phyloP scores from a whole-genome alignment of 2,113 vertebrate species.

The Candoia aspera region DNA sequence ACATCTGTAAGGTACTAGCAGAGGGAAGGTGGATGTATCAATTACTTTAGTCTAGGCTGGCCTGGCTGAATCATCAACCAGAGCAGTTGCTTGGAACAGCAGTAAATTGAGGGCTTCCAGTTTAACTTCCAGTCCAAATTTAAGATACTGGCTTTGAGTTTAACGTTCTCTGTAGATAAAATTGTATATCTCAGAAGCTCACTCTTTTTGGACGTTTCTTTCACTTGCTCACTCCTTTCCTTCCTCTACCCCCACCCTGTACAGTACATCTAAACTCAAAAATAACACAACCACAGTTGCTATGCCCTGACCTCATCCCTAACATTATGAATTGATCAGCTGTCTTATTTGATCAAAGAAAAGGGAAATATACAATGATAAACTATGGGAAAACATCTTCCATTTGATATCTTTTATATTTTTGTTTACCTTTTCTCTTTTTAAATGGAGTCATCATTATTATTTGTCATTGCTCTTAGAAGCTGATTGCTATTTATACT shows the following conservation, averaged over 20 bases:
- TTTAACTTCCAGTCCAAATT: not conserved
- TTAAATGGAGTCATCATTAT: not conserved
- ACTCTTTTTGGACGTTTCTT: not conserved
- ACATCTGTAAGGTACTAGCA: not conserved
- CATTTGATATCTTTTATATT: not conserved
- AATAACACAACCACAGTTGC: not conserved
- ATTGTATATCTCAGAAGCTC: not conserved
- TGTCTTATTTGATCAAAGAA: not conserved
- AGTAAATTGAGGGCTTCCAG: not conserved
- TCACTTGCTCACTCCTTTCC: not conserved
- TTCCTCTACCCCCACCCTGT: not conserved
- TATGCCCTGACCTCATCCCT: not conserved
- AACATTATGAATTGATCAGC: not conserved
- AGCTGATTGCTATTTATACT: not conserved
- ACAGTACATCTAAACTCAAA: not conserved
- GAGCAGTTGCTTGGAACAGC: not conserved
- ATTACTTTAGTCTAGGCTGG: not conserved
- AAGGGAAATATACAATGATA: not conserved
- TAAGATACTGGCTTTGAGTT: not conserved
- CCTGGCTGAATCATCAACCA: not conserved
- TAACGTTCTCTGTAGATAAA: not conserved
- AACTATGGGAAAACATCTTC: not conserved
- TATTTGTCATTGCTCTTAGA: not conserved
- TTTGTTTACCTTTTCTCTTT: not conserved
- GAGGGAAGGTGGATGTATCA: not conserved